A percentile compares a stretch with the other conserved stretches of the same genome.
These are phyloP conservation scores for Smutsia gigantea DNA, from an alignment of 2,797 vertebrate genomes.

Conservation along the genomic window DNA sequence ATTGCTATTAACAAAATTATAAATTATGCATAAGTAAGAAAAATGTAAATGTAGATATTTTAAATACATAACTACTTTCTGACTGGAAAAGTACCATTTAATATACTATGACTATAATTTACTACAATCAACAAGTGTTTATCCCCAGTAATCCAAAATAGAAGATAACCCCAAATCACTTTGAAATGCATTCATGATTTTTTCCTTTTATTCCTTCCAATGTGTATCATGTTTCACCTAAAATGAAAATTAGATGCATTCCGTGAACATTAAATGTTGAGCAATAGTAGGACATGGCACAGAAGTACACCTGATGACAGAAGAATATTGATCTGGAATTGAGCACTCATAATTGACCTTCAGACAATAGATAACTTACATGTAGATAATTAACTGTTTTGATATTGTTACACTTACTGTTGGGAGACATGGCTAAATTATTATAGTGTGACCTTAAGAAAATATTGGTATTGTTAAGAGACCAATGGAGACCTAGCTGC, in stretches of 20 bases:
- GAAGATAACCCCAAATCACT: constrained; percentile 57
- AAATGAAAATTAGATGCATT: constrained; percentile 54
- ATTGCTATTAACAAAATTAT: constrained; percentile 28
- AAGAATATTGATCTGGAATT: constrained; percentile 29
- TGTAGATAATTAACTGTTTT: not conserved
- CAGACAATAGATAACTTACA: not conserved
- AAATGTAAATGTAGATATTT: constrained; percentile 41
- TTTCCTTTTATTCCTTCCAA: not conserved
- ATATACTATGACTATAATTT: constrained; percentile 58
- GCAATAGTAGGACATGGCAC: not conserved
- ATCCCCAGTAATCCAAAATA: constrained; percentile 9
- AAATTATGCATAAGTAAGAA: constrained; percentile 52
- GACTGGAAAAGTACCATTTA: constrained; percentile 58
- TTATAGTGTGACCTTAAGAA: not conserved
- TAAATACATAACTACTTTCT: constrained; percentile 33
- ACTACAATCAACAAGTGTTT: constrained; percentile 75
- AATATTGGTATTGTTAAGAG: not conserved
- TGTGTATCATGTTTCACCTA: constrained; percentile 2
- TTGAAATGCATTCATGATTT: not conserved
- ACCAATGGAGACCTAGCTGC: not conserved
- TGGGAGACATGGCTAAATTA: not conserved
- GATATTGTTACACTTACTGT: constrained; percentile 13
- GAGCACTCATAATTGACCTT: constrained; percentile 6
- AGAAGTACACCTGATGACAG: not conserved
- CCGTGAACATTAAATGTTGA: constrained; percentile 18